Evolutionary conservation across 1,140 invertebrate species (phyloP).

Genomic region (Pseudomyrmex pallidus): DNA sequence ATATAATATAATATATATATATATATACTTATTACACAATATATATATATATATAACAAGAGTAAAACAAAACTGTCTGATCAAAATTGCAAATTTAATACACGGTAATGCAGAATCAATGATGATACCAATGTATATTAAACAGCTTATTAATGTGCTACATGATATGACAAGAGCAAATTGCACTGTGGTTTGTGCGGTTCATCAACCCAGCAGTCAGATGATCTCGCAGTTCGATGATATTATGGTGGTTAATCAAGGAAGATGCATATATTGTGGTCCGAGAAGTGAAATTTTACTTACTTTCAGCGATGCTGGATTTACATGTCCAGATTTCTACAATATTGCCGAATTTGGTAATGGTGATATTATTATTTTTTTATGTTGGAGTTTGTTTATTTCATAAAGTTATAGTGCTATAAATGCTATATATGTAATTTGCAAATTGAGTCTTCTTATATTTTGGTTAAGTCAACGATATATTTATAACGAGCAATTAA

Average conservation of each 20-base stretch:
- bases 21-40: background rate
- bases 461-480: too few species aligned
- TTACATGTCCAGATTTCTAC: conserved; percentile 88
- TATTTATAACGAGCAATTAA: background rate
- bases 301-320: conserved; percentile 85
- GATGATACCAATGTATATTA: background rate
- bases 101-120: too few species aligned
- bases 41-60: too few species aligned
- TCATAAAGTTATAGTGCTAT: too few species aligned
- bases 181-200: conserved; percentile 92
- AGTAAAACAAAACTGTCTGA: too few species aligned
- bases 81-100: too few species aligned
- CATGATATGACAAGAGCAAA: conserved; percentile 90
- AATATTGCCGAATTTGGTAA: conserved; percentile 90
- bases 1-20: background rate
- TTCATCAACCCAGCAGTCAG: conserved; percentile 95
- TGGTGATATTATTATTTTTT: conserved; percentile 31
- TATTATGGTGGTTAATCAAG: conserved; percentile 87
- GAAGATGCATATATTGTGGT: conserved; percentile 87
- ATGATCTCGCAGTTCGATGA: conserved; percentile 91
- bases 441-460: too few species aligned
- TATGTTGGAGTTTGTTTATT: background rate
- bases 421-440: too few species aligned
- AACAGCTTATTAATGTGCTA: conserved; percentile 86
- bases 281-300: conserved; percentile 85